Conservation (phyloP, 1,140 invertebrate species). For the Heliconius hewitsoni region DNA sequence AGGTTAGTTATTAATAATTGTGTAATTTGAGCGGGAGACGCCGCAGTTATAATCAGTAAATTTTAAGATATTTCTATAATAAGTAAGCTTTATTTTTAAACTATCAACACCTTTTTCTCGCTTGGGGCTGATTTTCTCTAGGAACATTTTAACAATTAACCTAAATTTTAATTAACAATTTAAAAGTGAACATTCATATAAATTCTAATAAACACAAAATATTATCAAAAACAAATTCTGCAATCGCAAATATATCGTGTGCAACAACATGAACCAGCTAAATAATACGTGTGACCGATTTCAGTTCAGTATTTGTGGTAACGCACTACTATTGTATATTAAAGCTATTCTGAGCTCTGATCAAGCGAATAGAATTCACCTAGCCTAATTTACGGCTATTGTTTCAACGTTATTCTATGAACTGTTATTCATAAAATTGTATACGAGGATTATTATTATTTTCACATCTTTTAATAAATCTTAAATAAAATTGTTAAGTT, state of each 20-base stretch:
- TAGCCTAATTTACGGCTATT: slow-evolving; percentile 38
- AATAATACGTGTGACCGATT: slow-evolving; percentile 49
- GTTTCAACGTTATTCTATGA: slow-evolving; percentile 39
- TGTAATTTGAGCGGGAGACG: too few relatives aligned
- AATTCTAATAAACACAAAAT: neutral
- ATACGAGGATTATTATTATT: neutral
- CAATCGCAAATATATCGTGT: slow-evolving; percentile 40
- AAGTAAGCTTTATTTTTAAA: neutral
- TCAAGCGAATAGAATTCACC: slow-evolving; percentile 39
- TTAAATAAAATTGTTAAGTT: neutral
- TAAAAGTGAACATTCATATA: neutral
- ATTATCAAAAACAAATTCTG: slow-evolving; percentile 43
- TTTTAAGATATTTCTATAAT: too few relatives aligned
- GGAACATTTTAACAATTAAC: too few relatives aligned
- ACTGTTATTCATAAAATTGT: neutral
- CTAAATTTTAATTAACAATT: neutral
- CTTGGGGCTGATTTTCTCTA: neutral
- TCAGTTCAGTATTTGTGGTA: slow-evolving; percentile 43
- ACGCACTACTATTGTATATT: slow-evolving; percentile 38
- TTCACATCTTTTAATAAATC: neutral
- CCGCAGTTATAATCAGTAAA: neutral
- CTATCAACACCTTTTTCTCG: neutral
- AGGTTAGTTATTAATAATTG: too few relatives aligned
- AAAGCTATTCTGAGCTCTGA: slow-evolving; percentile 35
- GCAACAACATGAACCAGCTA: slow-evolving; percentile 39